Percentiles rank a stretch among this genome's conserved stretches.
Evolutionary conservation across 2,113 vertebrate species (phyloP).

Genomic region (Hippocampus mohnikei): DNA sequence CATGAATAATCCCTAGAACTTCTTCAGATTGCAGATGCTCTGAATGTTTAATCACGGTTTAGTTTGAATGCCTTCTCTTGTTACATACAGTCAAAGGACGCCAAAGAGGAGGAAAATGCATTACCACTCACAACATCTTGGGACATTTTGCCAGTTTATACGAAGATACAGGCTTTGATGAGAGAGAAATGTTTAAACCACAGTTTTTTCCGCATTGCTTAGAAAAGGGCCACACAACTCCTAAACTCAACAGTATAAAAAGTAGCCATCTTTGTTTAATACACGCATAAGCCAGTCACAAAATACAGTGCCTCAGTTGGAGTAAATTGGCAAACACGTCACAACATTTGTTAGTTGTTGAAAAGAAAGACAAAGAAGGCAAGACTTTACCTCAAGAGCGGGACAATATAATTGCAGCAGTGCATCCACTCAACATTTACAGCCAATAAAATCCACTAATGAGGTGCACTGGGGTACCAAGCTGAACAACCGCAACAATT

Average conservation of each 20-base stretch:
- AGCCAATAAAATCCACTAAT: constrained; percentile 16
- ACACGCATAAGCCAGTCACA: background rate
- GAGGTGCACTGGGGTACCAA: constrained; percentile 10
- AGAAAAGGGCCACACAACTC: background rate
- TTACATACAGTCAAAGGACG: background rate
- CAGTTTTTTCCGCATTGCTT: background rate
- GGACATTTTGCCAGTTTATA: background rate
- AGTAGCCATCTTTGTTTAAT: background rate
- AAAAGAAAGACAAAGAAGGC: background rate
- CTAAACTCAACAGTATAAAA: background rate
- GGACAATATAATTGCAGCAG: background rate
- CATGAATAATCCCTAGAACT: background rate
- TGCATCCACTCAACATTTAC: constrained; percentile 10
- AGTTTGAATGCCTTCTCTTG: background rate
- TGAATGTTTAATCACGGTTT: background rate
- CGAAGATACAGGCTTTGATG: background rate
- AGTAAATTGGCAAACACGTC: background rate
- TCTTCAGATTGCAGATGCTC: background rate
- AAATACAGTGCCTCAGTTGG: background rate
- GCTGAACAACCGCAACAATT: constrained; percentile 9
- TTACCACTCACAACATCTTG: background rate
- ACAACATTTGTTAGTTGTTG: background rate
- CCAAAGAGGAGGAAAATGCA: background rate
- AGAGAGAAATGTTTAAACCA: background rate
- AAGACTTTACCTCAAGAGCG: constrained; percentile 38